These are phyloP conservation scores for Lepidonotus clava DNA, from an alignment of 2,888 invertebrate genomes.

Conservation along the genomic window DNA sequence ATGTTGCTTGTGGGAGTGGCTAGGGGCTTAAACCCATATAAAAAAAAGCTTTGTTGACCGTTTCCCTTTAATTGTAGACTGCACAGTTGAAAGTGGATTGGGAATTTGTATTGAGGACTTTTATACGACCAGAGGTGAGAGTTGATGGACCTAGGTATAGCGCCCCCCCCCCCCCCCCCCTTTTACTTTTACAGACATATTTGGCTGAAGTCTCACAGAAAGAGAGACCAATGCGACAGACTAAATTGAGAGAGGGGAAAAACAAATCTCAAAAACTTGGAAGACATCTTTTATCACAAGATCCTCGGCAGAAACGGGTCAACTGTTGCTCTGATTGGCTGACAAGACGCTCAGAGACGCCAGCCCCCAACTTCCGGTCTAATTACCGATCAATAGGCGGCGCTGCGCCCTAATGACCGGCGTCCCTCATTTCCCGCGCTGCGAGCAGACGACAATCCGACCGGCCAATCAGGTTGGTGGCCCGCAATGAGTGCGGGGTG, in stretches of 20 bases:
- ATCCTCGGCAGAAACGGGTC: neutral
- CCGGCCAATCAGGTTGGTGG: no score
- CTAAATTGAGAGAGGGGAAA: neutral
- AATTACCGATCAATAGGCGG: slow-evolving; percentile 39
- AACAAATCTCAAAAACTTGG: neutral
- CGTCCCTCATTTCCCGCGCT: slow-evolving; percentile 38
- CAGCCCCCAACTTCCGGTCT: slow-evolving; percentile 22
- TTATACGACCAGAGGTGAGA: neutral
- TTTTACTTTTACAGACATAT: no score
- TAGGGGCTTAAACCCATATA: no score
- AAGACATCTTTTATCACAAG: neutral
- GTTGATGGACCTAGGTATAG: neutral
- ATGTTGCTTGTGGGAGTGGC: no score
- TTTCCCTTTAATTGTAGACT: no score
- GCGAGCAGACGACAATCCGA: slow-evolving; percentile 43
- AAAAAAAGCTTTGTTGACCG: no score
- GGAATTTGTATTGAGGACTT: neutral
- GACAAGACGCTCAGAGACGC: slow-evolving; percentile 17
- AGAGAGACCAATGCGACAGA: neutral
- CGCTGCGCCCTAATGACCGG: slow-evolving; percentile 33
- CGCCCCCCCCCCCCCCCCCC: neutral
- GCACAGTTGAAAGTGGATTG: neutral
- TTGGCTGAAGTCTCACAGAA: no score
- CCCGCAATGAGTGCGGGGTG: neutral
- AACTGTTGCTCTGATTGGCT: slow-evolving; percentile 46